Evolutionary conservation across 2,888 invertebrate species (phyloP).

Genomic region (Formica aserva): DNA sequence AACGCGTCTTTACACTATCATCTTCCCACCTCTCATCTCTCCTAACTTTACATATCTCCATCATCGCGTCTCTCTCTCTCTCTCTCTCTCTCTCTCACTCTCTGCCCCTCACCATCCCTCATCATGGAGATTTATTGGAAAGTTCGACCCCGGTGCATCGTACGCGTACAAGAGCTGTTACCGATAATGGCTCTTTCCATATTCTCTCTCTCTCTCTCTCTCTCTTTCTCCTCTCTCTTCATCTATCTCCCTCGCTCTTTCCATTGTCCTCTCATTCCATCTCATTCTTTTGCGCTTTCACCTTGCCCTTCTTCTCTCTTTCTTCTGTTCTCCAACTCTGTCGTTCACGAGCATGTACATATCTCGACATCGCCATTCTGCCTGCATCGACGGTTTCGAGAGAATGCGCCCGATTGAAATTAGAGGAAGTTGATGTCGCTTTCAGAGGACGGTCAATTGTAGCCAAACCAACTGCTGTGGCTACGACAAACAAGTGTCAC

Average conservation of each 20-base stretch:
- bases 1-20: conserved; percentile 4
- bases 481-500: conserved; percentile 20
- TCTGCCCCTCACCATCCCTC: conserved; percentile 35
- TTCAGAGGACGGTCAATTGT: conserved; percentile 25
- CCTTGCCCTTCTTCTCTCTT: conserved; percentile 5
- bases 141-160: conserved; percentile 72
- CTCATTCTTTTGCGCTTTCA: conserved; percentile 2
- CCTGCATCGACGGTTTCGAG: conserved; percentile 33
- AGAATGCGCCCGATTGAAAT: conserved; percentile 44
- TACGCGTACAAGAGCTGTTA: conserved; percentile 67
- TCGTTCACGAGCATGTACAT: conserved; percentile 26
- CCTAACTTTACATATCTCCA: conserved; percentile 24
- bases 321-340: neutral
- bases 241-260: conserved; percentile 1
- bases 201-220: conserved; percentile 38
- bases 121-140: conserved; percentile 70
- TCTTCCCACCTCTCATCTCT: neutral
- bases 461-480: neutral
- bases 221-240: conserved; percentile 5
- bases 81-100: neutral
- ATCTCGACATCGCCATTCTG: conserved; percentile 39
- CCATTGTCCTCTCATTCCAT: conserved; percentile 15
- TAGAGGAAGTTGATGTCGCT: conserved; percentile 19
- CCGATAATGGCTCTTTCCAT: conserved; percentile 64
- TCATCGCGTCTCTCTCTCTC: conserved; percentile 27